phyloP scores from a whole-genome alignment of 2,113 vertebrate genomes.

The Eclectus roratus region DNA sequence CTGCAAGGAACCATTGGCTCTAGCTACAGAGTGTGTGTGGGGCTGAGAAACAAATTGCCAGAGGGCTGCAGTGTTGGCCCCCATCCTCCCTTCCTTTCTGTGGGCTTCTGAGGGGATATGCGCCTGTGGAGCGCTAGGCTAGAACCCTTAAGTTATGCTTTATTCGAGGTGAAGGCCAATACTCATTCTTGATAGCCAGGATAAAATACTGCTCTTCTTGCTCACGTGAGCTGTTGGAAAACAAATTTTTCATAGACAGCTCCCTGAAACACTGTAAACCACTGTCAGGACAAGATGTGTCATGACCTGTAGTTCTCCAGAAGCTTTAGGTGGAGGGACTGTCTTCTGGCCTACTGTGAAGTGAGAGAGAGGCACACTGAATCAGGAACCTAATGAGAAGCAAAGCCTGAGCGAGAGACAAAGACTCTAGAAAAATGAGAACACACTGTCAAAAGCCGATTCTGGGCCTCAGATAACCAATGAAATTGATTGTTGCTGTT shows the following conservation, averaged over 20 bases:
- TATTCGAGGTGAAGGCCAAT: background rate
- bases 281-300: background rate
- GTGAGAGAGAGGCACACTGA: background rate
- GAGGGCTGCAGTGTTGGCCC: background rate
- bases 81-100: background rate
- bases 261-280: background rate
- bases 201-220: background rate
- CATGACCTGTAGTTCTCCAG: background rate
- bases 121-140: background rate
- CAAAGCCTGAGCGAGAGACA: background rate
- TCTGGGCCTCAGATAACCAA: background rate
- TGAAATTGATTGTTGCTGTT: background rate
- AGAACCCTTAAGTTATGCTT: background rate
- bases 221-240: background rate
- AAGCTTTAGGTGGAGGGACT: background rate
- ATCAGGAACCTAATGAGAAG: background rate
- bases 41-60: background rate
- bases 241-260: background rate
- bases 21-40: background rate
- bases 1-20: background rate
- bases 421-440: background rate
- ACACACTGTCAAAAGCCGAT: rapidly evolving
- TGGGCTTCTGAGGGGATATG: background rate
- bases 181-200: background rate
- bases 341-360: background rate